phyloP scores from a whole-genome alignment of 2,797 vertebrate genomes.

The Enteromius radiatus region DNA sequence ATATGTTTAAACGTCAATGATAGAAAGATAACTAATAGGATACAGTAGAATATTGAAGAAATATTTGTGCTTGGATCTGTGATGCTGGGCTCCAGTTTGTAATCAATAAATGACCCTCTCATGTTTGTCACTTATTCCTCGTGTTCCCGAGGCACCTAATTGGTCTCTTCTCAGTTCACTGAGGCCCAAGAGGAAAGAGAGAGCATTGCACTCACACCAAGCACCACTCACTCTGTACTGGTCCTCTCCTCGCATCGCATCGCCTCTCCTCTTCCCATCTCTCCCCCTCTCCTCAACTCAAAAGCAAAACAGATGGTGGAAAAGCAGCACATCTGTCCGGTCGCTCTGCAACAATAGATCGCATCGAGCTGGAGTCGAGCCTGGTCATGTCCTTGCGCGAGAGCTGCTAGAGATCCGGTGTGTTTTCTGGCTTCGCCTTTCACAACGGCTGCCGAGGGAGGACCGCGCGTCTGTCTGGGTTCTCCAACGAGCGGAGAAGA shows the following conservation, averaged over 20 bases:
- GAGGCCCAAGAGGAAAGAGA: slow-evolving; percentile 71
- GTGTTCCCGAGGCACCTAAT: slow-evolving; percentile 20
- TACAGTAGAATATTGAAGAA: neutral
- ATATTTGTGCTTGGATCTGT: neutral
- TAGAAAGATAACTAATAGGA: neutral
- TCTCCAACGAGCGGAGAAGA: slow-evolving; percentile 80
- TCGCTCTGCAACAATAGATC: slow-evolving; percentile 70
- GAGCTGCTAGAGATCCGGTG: slow-evolving; percentile 67
- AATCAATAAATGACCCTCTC: slow-evolving; percentile 28
- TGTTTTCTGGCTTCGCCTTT: slow-evolving; percentile 72
- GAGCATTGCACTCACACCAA: slow-evolving; percentile 67
- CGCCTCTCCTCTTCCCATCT: slow-evolving; percentile 66
- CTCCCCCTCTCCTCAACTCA: slow-evolving; percentile 53
- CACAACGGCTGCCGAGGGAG: slow-evolving; percentile 74
- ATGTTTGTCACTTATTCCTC: slow-evolving; percentile 15
- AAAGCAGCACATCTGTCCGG: slow-evolving; percentile 72
- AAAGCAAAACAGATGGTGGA: slow-evolving; percentile 82
- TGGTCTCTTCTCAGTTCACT: slow-evolving; percentile 59
- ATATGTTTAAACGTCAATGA: neutral
- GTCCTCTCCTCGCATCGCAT: slow-evolving; percentile 64
- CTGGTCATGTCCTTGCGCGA: slow-evolving; percentile 68
- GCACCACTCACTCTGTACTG: slow-evolving; percentile 37
- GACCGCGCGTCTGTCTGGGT: slow-evolving; percentile 75
- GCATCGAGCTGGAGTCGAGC: slow-evolving; percentile 63
- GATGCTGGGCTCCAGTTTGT: slow-evolving; percentile 11